These are phyloP conservation scores for Mellivora capensis DNA, from an alignment of 2,113 vertebrate genomes.

Conservation along the genomic window DNA sequence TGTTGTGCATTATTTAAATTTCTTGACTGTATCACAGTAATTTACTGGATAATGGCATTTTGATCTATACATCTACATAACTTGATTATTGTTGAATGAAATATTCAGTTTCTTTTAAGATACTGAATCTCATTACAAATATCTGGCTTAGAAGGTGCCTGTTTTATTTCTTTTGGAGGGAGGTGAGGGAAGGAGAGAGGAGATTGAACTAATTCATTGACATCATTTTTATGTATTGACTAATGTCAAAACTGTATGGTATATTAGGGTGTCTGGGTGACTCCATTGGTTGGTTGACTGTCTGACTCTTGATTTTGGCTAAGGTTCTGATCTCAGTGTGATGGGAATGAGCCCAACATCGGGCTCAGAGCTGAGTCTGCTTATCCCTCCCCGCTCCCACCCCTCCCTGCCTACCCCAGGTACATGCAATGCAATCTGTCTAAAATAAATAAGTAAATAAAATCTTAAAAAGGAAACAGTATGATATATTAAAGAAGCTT, in stretches of 20 bases:
- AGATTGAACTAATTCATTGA: neutral
- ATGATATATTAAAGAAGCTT: neutral
- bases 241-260: neutral
- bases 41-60: neutral
- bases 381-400: neutral
- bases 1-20: neutral
- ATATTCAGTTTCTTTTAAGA: neutral
- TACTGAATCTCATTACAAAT: neutral
- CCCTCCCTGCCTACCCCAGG: neutral
- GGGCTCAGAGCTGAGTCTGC: neutral
- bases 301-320: neutral
- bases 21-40: neutral
- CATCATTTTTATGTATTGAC: neutral
- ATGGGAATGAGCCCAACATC: neutral
- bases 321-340: neutral
- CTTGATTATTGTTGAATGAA: neutral
- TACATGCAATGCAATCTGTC: neutral
- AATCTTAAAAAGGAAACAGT: neutral
- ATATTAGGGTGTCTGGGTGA: neutral
- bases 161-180: neutral
- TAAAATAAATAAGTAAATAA: neutral
- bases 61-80: neutral
- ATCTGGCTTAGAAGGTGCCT: neutral
- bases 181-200: neutral
- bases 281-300: neutral